Conservation (phyloP, 53 echinoderm and acorn worm species). For the Arbacia lixula region DNA sequence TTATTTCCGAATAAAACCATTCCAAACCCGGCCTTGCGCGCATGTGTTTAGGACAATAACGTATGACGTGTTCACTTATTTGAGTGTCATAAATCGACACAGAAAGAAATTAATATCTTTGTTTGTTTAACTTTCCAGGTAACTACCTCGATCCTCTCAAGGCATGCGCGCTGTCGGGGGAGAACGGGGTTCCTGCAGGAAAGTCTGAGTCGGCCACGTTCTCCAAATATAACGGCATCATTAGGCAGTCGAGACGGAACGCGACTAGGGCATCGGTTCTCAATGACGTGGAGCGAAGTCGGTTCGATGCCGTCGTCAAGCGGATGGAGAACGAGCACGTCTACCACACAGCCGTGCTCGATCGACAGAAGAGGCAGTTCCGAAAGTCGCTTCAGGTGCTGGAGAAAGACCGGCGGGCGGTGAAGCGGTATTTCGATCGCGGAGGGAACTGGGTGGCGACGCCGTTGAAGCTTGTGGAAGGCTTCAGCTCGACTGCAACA, state of each 20-base stretch:
- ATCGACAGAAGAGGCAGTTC: constrained; percentile 80
- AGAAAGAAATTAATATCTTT: too few relatives aligned
- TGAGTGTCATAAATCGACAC: too few relatives aligned
- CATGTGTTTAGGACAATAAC: too few relatives aligned
- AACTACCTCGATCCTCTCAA: constrained; percentile 92
- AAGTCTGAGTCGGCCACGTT: constrained; percentile 87
- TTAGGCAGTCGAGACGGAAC: constrained; percentile 85
- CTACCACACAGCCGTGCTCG: constrained; percentile 76
- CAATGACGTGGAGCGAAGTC: constrained; percentile 89
- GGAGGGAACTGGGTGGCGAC: constrained; percentile 53
- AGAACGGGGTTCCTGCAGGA: constrained; percentile 74
- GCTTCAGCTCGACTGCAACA: constrained; percentile 7
- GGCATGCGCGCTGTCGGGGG: constrained; percentile 91
- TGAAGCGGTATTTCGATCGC: constrained; percentile 40
- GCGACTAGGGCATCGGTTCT: constrained; percentile 83
- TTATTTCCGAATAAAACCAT: too few relatives aligned
- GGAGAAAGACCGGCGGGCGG: constrained; percentile 66
- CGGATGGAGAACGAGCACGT: constrained; percentile 80
- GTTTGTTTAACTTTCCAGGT: constrained; percentile 64
- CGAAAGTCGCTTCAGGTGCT: constrained; percentile 69
- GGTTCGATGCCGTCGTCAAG: constrained; percentile 74
- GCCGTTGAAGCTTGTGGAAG: constrained; percentile 35
- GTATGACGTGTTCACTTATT: too few relatives aligned
- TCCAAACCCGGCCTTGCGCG: too few relatives aligned
- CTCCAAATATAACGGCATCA: constrained; percentile 75